Percentiles rank a stretch among this genome's conserved stretches.
Evolutionary conservation across 2,888 invertebrate species (phyloP).

Genomic region (Druceiella hillmani): DNA sequence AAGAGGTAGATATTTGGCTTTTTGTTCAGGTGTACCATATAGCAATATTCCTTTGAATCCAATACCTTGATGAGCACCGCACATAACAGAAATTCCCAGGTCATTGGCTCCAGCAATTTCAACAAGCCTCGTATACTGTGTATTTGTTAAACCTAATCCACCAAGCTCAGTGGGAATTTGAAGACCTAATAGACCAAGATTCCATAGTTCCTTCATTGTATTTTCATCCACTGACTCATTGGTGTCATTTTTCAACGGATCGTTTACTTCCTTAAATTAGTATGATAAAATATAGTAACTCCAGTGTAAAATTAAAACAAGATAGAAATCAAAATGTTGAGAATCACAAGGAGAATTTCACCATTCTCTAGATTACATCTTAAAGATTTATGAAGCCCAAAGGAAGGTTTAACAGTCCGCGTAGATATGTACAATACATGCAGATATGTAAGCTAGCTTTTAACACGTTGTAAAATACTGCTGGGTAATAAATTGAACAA

Average conservation of each 20-base stretch:
- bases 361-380: too few relatives aligned
- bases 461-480: too few relatives aligned
- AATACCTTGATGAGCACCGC: slow-evolving; percentile 97
- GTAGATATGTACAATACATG: too few relatives aligned
- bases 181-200: slow-evolving; percentile 88
- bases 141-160: slow-evolving; percentile 85
- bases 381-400: too few relatives aligned
- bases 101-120: slow-evolving; percentile 92
- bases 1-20: slow-evolving; percentile 85
- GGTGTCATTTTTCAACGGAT: slow-evolving; percentile 83
- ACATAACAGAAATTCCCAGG: slow-evolving; percentile 86
- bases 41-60: slow-evolving; percentile 93
- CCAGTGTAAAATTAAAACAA: too few relatives aligned
- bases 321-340: too few relatives aligned
- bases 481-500: too few relatives aligned
- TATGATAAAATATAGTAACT: too few relatives aligned
- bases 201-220: slow-evolving; percentile 77
- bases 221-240: slow-evolving; percentile 67
- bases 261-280: slow-evolving; percentile 78
- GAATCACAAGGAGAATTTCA: too few relatives aligned
- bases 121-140: slow-evolving; percentile 89
- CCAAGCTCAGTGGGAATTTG: slow-evolving; percentile 83
- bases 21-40: slow-evolving; percentile 86
- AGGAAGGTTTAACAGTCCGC: too few relatives aligned
- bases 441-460: too few relatives aligned